Evolutionary conservation across 2,113 vertebrate species (phyloP), one percentile per base, ranked within the genome.

Genomic region (Benitochromis conjunctus): DNA sequence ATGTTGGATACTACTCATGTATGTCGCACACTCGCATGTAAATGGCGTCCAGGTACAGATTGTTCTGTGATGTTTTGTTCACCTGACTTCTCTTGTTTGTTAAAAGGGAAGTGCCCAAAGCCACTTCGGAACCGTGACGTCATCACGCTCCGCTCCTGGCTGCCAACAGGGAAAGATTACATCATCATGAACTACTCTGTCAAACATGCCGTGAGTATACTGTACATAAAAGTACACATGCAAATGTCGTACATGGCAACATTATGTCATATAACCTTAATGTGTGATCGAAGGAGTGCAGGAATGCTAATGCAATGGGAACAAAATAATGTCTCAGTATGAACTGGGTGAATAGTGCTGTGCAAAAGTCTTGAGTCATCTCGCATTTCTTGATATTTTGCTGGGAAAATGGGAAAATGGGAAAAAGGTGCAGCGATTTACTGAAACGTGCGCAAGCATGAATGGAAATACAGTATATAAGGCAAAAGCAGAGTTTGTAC

Each of bases 171-270:
- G 16, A 95, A 92, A 1, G 98, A 99, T 95, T 99, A 98, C 95
- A 99, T 99, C 97, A 99, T 99, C 95, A 99, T 99, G 97, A 99
- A 99, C 96, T 98, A 98, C 95, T 99, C 98, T 1, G 97, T 99
- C 81, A 99, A 98, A 92, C 98, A 99, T 71, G 87, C 96, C 0
- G 98, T 99, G 86, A 97, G 98, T 97, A 55, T 3, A 26, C 26
- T 26, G 26, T 26, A 36, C 18, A 36, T 24, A 6, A 34, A 80
- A 81, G 54, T 48, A 83, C 3, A 41, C 21, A 69, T 21, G 80
- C 43, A 51, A 12, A 46, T 5, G 21, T n/a, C 14, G 26, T 16
- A 24, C 38, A 43, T 7, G 46, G 11, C 24, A 24, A 21, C 26
- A n/a, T 48, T 48, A 51, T 53, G 87, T 29, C 76, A 9, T 29